Percentiles rank a stretch among this genome's conserved stretches.
These are phyloP conservation scores for cattle (Bos taurus) DNA, from an alignment of 2,113 vertebrate species.

Conservation along the genomic window DNA sequence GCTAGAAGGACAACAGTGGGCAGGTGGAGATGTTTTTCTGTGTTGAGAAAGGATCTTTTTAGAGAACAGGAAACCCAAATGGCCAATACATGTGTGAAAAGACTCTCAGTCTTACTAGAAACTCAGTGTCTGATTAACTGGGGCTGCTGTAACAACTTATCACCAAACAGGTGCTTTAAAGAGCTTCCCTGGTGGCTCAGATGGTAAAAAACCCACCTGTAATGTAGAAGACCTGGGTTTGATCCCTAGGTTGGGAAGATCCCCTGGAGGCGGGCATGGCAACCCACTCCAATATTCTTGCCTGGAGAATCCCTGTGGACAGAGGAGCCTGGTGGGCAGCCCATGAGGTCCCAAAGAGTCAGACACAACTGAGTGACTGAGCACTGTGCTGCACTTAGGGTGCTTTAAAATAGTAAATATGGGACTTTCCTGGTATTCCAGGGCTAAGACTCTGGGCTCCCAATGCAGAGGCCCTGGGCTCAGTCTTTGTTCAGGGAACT, in stretches of 20 bases:
- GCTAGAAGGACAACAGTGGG: not conserved
- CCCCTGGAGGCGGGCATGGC: not conserved
- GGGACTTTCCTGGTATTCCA: not conserved
- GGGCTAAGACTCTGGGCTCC: not conserved
- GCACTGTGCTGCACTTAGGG: not conserved
- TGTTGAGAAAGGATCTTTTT: not conserved
- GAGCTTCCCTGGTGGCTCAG: not conserved
- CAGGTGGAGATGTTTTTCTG: not conserved
- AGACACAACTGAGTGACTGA: not conserved
- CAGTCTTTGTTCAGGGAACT: not conserved
- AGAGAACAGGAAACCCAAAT: not conserved
- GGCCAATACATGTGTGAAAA: not conserved
- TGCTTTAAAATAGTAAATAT: not conserved
- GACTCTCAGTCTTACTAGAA: not conserved
- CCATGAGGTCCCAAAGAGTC: not conserved
- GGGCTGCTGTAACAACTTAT: not conserved
- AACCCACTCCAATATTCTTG: not conserved
- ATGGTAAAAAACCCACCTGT: not conserved
- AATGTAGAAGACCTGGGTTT: not conserved
- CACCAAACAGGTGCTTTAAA: not conserved
- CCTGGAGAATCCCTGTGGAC: not conserved
- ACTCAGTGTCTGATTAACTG: not conserved
- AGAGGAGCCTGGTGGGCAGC: not conserved
- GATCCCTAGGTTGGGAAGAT: not conserved
- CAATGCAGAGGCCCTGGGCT: not conserved